Conservation (phyloP, 2,888 invertebrate genomes). For the Ectobius pallidus region DNA sequence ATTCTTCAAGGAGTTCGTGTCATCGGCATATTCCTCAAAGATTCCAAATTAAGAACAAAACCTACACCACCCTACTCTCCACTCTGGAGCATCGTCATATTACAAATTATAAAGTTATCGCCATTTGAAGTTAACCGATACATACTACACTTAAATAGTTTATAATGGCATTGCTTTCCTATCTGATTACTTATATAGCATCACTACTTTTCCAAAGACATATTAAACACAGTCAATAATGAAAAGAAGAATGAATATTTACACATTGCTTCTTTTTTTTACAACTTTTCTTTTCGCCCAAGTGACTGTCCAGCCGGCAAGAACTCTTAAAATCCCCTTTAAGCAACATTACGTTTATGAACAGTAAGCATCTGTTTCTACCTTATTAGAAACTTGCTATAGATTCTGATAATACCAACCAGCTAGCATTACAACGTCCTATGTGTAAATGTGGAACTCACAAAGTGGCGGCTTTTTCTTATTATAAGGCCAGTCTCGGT, state of each 20-base stretch:
- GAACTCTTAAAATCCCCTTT: not conserved
- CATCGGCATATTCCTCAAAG: not conserved
- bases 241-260: not conserved
- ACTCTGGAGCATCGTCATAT: not conserved
- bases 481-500: not conserved
- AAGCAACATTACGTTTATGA: not conserved
- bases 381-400: not conserved
- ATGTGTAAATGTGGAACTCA: slow-evolving; percentile 8
- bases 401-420: not conserved
- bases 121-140: not conserved
- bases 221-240: not conserved
- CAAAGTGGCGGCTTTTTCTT: not conserved
- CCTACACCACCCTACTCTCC: not conserved
- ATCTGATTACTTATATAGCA: not conserved
- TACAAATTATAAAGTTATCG: not conserved
- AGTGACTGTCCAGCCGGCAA: no score
- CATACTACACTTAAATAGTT: not conserved
- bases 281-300: no score
- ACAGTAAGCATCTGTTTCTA: not conserved
- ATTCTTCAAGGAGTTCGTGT: no score
- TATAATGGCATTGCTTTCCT: not conserved
- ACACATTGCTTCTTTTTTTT: not conserved
- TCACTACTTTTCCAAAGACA: not conserved
- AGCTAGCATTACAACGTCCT: not conserved
- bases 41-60: not conserved